Percentiles rank a stretch among this genome's conserved stretches.
Evolutionary conservation across 92 coral and sea anemone genomes (phyloP).

Genomic region (Micromussa lordhowensis): DNA sequence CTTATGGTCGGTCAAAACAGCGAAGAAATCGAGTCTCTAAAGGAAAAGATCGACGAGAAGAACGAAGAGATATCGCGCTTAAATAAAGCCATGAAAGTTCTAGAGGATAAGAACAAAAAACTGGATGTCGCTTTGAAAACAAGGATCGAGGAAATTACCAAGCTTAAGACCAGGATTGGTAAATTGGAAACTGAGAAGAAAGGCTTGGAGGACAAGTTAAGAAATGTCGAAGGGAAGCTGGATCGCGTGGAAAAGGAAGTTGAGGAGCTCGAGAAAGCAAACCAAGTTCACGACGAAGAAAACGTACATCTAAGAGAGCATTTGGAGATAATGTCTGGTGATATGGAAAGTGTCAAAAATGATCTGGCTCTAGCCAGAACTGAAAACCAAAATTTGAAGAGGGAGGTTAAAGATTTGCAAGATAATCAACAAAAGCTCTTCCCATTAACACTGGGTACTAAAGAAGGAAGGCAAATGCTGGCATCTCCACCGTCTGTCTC

Average conservation of each 20-base stretch:
- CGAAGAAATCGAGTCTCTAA: constrained; percentile 42
- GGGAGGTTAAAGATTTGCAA: constrained; percentile 46
- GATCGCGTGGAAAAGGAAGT: constrained; percentile 58
- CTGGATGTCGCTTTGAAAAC: constrained; percentile 41
- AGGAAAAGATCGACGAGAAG: constrained; percentile 49
- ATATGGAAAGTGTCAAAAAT: constrained; percentile 30
- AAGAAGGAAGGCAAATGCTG: constrained; percentile 24
- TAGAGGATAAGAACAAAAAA: constrained; percentile 51
- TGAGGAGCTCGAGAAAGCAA: constrained; percentile 28
- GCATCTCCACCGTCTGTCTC: constrained; percentile 17
- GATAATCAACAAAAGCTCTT: constrained; percentile 34
- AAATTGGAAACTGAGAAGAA: constrained; percentile 59
- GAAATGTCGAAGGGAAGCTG: constrained; percentile 46
- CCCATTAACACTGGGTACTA: not conserved
- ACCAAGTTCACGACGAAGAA: constrained; percentile 46
- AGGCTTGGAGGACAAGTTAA: constrained; percentile 53
- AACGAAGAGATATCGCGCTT: constrained; percentile 54
- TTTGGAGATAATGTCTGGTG: constrained; percentile 14
- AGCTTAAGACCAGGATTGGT: constrained; percentile 39
- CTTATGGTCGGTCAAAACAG: constrained; percentile 24
- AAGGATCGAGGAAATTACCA: constrained; percentile 52
- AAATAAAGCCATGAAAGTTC: constrained; percentile 32
- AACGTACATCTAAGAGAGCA: constrained; percentile 1
- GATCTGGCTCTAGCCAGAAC: constrained; percentile 12
- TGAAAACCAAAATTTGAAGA: constrained; percentile 48